Evolutionary conservation across 1,140 invertebrate genomes (phyloP), one percentile per base, ranked within the genome.

Genomic region (Pachypeltis micranthus): DNA sequence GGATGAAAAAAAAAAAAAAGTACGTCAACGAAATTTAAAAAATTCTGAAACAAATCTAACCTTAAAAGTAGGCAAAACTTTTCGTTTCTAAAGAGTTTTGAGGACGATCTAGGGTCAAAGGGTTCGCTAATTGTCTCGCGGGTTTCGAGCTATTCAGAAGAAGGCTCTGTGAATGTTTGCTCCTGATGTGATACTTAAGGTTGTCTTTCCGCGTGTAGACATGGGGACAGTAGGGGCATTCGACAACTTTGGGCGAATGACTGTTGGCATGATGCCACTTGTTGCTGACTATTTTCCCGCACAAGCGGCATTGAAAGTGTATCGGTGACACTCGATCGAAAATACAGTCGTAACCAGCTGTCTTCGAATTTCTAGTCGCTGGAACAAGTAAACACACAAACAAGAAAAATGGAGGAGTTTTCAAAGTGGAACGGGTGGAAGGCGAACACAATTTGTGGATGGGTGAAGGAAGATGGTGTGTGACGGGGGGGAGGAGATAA

Each of bases 191-290:
- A 23, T 63, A 63, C 59, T 69, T 69, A 16, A 69, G 63, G 51
- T 68, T 88, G 76, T 91, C 87, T 72, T 88, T 88, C 73, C 88
- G 83, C 77, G 86, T 89, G 78, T 90, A 91, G 55, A 85, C 86
- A 69, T 87, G 85, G 59, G 85, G 83, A 76, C 88, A 91, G 74
- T 88, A 87, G 27, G 87, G 87, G 74, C 88, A 90, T 67, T 81
- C 80, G 62, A 83, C 88, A 65, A 86, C 78, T 75, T 86, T 83
- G 56, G 85, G 80, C 26, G 83, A 85, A 74, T 90, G 87, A 68
- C 84, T 86, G 76, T 88, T 86, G 77, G 82, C 87, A 76, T 90
- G 87, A 75, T 91, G 88, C 86, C 88, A 89, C 72, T 87, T 79
- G 77, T 90, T 90, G 73, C 86, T 86, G 62, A 90, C 87, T 77